These are phyloP conservation scores for Calonectris borealis DNA, from an alignment of 2,113 vertebrate species.

Conservation along the genomic window DNA sequence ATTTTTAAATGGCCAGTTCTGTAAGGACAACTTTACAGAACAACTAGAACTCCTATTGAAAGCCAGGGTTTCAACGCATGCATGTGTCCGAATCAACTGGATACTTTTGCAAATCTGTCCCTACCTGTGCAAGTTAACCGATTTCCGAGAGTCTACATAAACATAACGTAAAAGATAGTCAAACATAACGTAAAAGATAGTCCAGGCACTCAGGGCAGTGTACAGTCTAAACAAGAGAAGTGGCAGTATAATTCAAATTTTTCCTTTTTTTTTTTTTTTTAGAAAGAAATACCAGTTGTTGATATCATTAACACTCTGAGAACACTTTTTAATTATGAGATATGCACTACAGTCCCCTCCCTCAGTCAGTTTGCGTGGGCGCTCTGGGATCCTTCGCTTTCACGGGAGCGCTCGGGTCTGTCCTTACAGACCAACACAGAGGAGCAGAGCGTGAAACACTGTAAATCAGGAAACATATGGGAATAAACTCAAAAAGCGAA, in stretches of 20 bases:
- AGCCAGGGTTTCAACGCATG: not conserved
- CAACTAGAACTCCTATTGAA: not conserved
- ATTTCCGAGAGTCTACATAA: not conserved
- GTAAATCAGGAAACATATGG: not conserved
- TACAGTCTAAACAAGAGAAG: not conserved
- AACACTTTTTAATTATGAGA: not conserved
- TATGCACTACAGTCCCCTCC: not conserved
- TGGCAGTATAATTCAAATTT: not conserved
- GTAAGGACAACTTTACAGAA: not conserved
- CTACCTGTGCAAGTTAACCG: not conserved
- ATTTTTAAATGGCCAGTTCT: not conserved
- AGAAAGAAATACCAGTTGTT: not conserved
- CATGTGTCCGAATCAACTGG: not conserved
- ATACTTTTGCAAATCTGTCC: not conserved
- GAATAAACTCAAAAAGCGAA: not conserved
- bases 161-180: not conserved
- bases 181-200: not conserved
- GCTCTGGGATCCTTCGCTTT: not conserved
- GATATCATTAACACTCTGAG: not conserved
- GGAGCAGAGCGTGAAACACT: not conserved
- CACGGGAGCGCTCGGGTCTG: not conserved
- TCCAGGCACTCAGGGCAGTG: not conserved
- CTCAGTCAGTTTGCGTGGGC: accelerated
- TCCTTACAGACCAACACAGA: not conserved
- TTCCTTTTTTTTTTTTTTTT: not conserved